These are phyloP conservation scores for Eumaeus atala DNA, from an alignment of 1,140 invertebrate genomes.

Conservation along the genomic window DNA sequence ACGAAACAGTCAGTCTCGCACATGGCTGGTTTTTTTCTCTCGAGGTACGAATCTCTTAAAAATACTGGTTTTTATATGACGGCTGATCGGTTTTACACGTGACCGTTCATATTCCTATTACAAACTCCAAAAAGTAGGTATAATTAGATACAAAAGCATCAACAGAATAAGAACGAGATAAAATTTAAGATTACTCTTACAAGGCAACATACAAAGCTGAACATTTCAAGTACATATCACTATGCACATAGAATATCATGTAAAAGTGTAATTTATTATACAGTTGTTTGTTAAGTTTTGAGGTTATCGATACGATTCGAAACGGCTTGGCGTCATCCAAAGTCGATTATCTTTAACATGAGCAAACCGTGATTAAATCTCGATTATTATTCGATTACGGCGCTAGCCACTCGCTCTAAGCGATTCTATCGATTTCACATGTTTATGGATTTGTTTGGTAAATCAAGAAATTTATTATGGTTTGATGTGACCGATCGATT, in stretches of 20 bases:
- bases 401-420: conserved; percentile 16
- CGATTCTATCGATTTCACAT: conserved; percentile 22
- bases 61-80: too few relatives aligned
- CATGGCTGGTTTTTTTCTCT: too few relatives aligned
- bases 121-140: too few relatives aligned
- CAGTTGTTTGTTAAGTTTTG: conserved; percentile 10
- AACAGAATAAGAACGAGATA: too few relatives aligned
- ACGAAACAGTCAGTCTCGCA: too few relatives aligned
- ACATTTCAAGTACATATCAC: background rate
- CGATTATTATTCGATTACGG: conserved; percentile 24
- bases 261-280: background rate
- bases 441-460: conserved; percentile 24
- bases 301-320: conserved; percentile 14
- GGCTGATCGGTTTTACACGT: too few relatives aligned
- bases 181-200: too few relatives aligned
- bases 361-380: conserved; percentile 20
- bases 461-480: conserved; percentile 21
- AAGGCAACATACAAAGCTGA: background rate
- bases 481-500: conserved; percentile 6
- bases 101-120: too few relatives aligned
- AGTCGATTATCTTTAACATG: conserved; percentile 16
- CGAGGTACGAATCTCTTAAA: too few relatives aligned
- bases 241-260: too few relatives aligned
- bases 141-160: too few relatives aligned
- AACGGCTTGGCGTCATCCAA: conserved; percentile 13